phyloP scores from a whole-genome alignment of 2,797 vertebrate genomes.

The Synaphobranchus kaupii region DNA sequence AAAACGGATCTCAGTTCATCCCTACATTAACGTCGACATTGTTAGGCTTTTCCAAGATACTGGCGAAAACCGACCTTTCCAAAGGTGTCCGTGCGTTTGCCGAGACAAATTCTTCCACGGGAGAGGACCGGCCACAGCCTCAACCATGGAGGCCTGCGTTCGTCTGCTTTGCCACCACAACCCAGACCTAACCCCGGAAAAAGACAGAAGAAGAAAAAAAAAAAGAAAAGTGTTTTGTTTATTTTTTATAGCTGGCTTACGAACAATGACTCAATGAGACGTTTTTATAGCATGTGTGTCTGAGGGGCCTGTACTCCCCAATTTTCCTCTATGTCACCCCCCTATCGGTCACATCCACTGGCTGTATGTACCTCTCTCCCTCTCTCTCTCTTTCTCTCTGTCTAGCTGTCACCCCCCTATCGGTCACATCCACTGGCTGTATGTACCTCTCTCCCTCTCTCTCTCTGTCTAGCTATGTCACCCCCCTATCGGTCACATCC shows the following conservation, averaged over 20 bases:
- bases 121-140: slow-evolving; percentile 26
- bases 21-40: slow-evolving; percentile 22
- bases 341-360: slow-evolving; percentile 51
- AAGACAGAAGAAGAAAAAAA: slow-evolving; percentile 36
- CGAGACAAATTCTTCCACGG: slow-evolving; percentile 25
- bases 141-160: slow-evolving; percentile 24
- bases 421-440: slow-evolving; percentile 53
- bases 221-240: slow-evolving; percentile 46
- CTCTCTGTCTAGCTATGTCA: slow-evolving; percentile 33
- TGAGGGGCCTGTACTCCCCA: slow-evolving; percentile 50
- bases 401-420: slow-evolving; percentile 41
- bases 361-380: slow-evolving; percentile 54
- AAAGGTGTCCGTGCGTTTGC: slow-evolving; percentile 23
- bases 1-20: slow-evolving; percentile 29
- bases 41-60: slow-evolving; percentile 28
- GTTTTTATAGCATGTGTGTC: slow-evolving; percentile 62
- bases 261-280: slow-evolving; percentile 52
- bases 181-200: slow-evolving; percentile 31
- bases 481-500: slow-evolving; percentile 51
- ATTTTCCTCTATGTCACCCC: slow-evolving; percentile 37
- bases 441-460: slow-evolving; percentile 51
- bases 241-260: slow-evolving; percentile 50
- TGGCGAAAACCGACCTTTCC: slow-evolving; percentile 17
- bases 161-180: slow-evolving; percentile 19
- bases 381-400: slow-evolving; percentile 21